Evolutionary conservation across 2,113 vertebrate species (phyloP), one percentile per base, ranked within the genome.

Genomic region (Patagioenas fasciata): DNA sequence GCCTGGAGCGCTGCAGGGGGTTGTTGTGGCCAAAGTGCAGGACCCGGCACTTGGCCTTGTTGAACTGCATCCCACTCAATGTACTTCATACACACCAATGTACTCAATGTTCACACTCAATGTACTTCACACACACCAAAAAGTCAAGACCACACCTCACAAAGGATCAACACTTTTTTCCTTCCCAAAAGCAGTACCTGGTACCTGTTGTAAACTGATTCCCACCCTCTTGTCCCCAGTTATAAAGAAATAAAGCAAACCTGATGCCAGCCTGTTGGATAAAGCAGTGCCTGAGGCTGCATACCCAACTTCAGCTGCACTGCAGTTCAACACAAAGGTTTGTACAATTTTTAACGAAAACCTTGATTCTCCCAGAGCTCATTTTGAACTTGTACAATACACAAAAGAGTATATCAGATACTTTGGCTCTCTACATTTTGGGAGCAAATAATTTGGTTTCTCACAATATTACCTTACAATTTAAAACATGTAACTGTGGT

Each of bases 301-400:
- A 11, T 0, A 11, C 24, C 48, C 64, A 66, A 74, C 10, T 11
- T 0, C 5, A 42, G 40, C 11, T 25, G 34, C 42, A 8, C 23
- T 56, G 57, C 34, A 48, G 32, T 12, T 67, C 73, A 78, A 36
- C 73, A 84, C 26, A 61, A 38, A 81, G 7, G n/a, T 36, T 69
- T 50, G 31, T 9, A 34, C 12, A n/a, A 18, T 17, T 28, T 78
- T 80, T 54, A 16, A 84, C 42, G 48, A 70, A 80, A 80, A 48
- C 14, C 29, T 80, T 19, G 26, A 23, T 54, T 88, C 16, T 85
- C 25, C 26, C 77, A 91, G 48, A 71, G n/a, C 32, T 80, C 31
- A 14, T 44, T 92, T 87, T 95, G 26, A 72, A 72, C 58, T 72
- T 85, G n/a, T 8, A 34, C 40, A 54, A 47, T 29, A 80, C 8